Base-by-base conservation (phyloP, 2,113 vertebrate genomes). In the Aplodontia rufa region DNA sequence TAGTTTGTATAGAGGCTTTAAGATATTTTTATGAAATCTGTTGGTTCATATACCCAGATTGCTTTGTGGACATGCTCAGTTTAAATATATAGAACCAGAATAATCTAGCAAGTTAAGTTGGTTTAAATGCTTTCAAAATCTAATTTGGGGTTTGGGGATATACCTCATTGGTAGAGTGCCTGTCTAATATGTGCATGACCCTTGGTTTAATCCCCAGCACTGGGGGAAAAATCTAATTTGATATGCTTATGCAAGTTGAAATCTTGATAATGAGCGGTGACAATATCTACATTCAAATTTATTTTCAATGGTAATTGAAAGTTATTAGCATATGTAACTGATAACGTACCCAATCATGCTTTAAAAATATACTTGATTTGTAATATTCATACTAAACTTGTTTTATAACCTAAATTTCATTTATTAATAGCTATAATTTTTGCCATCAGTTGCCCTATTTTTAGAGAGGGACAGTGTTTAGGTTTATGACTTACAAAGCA, bases 1-100 rank as follows among this genome's bases (percentile, higher is more conserved):
- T n/a, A n/a, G n/a, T n/a, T n/a, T n/a, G 97, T 98, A 94, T 79
- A 97, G 96, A 94, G 98, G 96, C 97, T 98, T 98, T 98, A 98
- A 98, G 97, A 97, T 97, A 60, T 92, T 97, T 69, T 98, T 97
- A 97, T 96, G 83, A 96, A 97, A 85, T 28, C 1, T 95, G 24
- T 96, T 96, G 55, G 91, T 97, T 97, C 49, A 85, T 97, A 24
- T 92, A 78, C 97, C 42, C 87, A 78, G 26, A 60, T 96, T 96
- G 74, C 40, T 95, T 95, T 88, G 78, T 94, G 94, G 69, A 87
- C 26, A 76, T 90, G 92, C 92, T 94, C 4, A 76, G 19, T 91
- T 96, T 91, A 95, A 94, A 95, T 40, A 96, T 97, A 8, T 86
- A 83, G 75, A 96, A 92, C 26, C 96, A 93, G 92, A 94, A 85